These are phyloP conservation scores for Prorops nasuta DNA, from an alignment of 1,140 invertebrate genomes.

Conservation along the genomic window DNA sequence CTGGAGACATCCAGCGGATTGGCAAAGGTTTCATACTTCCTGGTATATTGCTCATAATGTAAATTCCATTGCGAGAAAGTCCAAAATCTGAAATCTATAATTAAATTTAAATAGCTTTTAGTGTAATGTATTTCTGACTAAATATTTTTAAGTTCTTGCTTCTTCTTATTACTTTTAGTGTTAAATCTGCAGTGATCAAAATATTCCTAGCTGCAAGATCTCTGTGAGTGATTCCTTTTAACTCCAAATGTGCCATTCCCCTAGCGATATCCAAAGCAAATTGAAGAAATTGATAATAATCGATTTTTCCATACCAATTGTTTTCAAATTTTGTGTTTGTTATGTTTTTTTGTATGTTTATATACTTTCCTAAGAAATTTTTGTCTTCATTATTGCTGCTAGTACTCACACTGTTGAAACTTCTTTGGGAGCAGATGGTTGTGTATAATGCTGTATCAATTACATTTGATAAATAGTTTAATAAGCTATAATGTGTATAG, in stretches of 20 bases:
- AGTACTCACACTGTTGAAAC: too few species aligned
- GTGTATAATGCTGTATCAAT: not conserved
- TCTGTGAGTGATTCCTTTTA: conserved; percentile 74
- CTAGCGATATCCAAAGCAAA: conserved; percentile 24
- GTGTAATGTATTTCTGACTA: conserved; percentile 1
- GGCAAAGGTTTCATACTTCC: conserved; percentile 17
- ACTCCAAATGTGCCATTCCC: conserved; percentile 26
- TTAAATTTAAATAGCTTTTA: not conserved
- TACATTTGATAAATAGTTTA: too few species aligned
- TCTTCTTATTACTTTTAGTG: conserved; percentile 16
- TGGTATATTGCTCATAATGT: conserved; percentile 16
- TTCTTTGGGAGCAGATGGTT: not conserved
- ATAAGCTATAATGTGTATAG: too few species aligned
- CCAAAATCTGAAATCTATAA: conserved; percentile 28
- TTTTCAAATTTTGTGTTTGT: not conserved
- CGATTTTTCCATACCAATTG: not conserved
- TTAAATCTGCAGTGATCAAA: conserved; percentile 63
- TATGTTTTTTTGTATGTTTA: too few species aligned
- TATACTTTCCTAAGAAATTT: too few species aligned
- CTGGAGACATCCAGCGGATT: conserved; percentile 47
- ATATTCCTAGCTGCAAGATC: conserved; percentile 91
- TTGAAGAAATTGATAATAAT: conserved; percentile 13
- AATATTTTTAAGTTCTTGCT: not conserved
- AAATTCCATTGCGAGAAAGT: conserved; percentile 23
- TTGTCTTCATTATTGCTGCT: too few species aligned